Base-by-base conservation (phyloP, 2,888 invertebrate genomes). In the Apotomis turbidana region DNA sequence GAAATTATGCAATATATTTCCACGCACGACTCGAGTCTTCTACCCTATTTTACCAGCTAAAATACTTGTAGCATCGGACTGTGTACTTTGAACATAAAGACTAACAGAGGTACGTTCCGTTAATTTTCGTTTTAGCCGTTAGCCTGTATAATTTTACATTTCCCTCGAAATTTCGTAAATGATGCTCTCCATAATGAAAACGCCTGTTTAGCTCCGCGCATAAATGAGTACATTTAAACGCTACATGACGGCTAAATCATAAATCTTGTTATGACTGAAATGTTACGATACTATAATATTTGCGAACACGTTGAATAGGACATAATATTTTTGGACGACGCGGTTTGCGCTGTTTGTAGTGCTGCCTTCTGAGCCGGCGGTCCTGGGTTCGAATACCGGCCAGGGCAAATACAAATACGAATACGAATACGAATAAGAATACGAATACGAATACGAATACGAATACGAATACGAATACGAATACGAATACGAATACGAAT, bases 81-180 rank as follows among this genome's bases (percentile, higher is more conserved):
- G 13, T 55, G 55, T 27, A 55, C 4, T 55, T 55, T 8, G 10
- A 36, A 55, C 10, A 3, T 27, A 55, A 55, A 36, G 49, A 36
- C 27, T 36, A 36, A 36, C 27, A 27, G 27, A 36, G 55, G 55
- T 55, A 36, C 9, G 27, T 27, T 55, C 55, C 10, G 27, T 10
- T 36, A 55, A 55, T 55, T 55, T 27, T 55, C 36, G 36, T 55
- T 27, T 36, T 27, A 27, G 54, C 54, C 15, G 15, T 54, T 54
- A 44, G 55, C 55, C 27, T 55, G 55, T 55, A 55, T 36, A 55
- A 36, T 27, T 55, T 55, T 55, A 55, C 55, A 55, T 27, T 10
- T 27, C 10, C 8, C 55, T 36, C 27, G 36, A 13, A 55, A 55
- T 36, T 55, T 55, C 27, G 36, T 27, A 55, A 55, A 55, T 55